Conservation (phyloP, 1,140 invertebrate species). For the Cyclina sinensis region DNA sequence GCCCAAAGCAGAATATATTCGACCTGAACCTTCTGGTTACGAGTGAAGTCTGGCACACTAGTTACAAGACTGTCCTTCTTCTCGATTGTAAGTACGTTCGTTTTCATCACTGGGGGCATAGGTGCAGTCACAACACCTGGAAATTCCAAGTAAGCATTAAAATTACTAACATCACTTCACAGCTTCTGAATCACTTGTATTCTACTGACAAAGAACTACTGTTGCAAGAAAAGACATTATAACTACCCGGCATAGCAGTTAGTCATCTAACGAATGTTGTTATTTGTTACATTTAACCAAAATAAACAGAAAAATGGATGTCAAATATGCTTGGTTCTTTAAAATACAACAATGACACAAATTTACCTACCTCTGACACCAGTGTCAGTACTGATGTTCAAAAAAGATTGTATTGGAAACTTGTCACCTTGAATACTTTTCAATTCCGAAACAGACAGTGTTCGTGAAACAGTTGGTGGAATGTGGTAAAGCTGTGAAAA, state of each 20-base stretch:
- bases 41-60: constrained; percentile 11
- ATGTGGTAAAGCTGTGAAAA: constrained; percentile 44
- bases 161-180: no score
- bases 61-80: background rate
- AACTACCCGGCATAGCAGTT: no score
- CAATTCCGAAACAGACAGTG: background rate
- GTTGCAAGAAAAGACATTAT: no score
- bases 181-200: no score
- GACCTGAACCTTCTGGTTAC: constrained; percentile 40
- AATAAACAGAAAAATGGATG: no score
- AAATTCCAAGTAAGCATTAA: no score
- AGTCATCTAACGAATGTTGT: no score
- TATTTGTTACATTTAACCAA: no score
- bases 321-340: no score
- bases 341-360: no score
- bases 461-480: constrained; percentile 29
- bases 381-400: constrained; percentile 16
- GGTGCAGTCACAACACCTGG: constrained; percentile 46
- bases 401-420: background rate
- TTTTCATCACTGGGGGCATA: constrained; percentile 59
- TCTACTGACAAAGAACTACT: no score
- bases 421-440: background rate
- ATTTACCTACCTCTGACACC: background rate
- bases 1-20: constrained; percentile 54
- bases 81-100: constrained; percentile 24